phyloP scores from a whole-genome alignment of 1,140 invertebrate species.

The Drosophila tani region DNA sequence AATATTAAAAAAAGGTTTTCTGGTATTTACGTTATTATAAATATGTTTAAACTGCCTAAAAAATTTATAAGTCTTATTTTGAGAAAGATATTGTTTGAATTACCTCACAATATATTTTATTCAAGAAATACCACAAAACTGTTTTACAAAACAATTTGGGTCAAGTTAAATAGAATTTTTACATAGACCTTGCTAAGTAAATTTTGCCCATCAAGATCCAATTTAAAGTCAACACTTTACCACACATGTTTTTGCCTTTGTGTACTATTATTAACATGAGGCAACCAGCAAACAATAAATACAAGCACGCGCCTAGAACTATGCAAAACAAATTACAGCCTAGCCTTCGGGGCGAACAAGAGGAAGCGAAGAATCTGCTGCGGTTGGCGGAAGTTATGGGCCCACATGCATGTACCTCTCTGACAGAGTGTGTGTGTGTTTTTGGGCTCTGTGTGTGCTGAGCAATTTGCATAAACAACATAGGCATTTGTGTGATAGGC shows the following conservation, averaged over 20 bases:
- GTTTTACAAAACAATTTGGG: not conserved
- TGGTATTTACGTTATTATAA: too few relatives aligned
- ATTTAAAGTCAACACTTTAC: not conserved
- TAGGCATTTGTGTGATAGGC: slow-evolving; percentile 51
- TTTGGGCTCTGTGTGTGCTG: not conserved
- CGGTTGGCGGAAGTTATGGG: slow-evolving; percentile 50
- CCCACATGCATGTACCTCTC: slow-evolving; percentile 7
- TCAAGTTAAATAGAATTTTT: not conserved
- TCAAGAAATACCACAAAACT: not conserved
- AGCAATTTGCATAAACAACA: slow-evolving; percentile 72
- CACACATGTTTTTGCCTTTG: slow-evolving; percentile 6
- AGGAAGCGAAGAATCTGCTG: slow-evolving; percentile 40
- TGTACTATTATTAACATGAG: slow-evolving; percentile 10
- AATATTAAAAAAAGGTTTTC: too few relatives aligned
- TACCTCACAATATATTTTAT: too few relatives aligned
- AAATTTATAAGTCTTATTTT: too few relatives aligned
- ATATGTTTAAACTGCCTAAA: too few relatives aligned
- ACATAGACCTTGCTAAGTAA: not conserved
- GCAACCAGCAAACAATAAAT: slow-evolving; percentile 67
- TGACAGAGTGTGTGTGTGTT: not conserved
- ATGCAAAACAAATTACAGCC: slow-evolving; percentile 71
- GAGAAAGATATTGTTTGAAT: too few relatives aligned
- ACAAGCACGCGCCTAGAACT: slow-evolving; percentile 66
- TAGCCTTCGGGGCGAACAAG: slow-evolving; percentile 7
- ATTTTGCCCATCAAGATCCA: not conserved